A percentile compares a stretch with the other conserved stretches of the same genome.
These are phyloP conservation scores for Mongoloraphidia duomilia DNA, from an alignment of 2,888 invertebrate genomes.

Conservation along the genomic window DNA sequence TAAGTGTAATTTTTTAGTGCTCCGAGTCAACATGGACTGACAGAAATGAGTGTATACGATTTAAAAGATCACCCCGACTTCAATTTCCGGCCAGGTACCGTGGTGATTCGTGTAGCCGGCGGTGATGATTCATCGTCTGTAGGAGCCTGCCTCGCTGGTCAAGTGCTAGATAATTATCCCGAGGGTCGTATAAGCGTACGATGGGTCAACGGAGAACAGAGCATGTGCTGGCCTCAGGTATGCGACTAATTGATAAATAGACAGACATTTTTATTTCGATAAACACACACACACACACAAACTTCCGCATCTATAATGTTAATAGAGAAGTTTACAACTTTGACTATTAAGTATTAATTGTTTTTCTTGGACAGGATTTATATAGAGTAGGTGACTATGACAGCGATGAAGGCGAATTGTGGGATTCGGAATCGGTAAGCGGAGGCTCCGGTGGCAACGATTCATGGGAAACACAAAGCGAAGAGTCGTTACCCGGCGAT, in stretches of 20 bases:
- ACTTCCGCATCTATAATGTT: too few relatives aligned
- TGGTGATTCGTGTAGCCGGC: constrained; percentile 75
- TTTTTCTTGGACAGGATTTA: constrained; percentile 20
- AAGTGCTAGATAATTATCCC: constrained; percentile 77
- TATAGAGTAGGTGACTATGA: constrained; percentile 53
- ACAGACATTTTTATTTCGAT: background rate
- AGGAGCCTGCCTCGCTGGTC: constrained; percentile 65
- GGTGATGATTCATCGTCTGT: constrained; percentile 48
- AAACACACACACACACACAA: too few relatives aligned
- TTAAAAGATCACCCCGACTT: constrained; percentile 89
- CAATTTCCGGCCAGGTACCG: constrained; percentile 82
- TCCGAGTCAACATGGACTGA: constrained; percentile 32
- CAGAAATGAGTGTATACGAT: constrained; percentile 89
- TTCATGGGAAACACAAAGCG: constrained; percentile 73
- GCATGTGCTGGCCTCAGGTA: constrained; percentile 83
- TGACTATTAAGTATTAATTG: too few relatives aligned
- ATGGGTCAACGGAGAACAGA: constrained; percentile 78
- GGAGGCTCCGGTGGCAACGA: constrained; percentile 36
- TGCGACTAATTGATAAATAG: too few relatives aligned
- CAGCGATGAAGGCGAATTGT: constrained; percentile 59
- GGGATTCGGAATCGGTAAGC: constrained; percentile 39
- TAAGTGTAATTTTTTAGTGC: too few relatives aligned
- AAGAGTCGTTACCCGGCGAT: constrained; percentile 41
- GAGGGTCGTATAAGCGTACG: constrained; percentile 78
- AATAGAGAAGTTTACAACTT: too few relatives aligned